Base-by-base conservation (phyloP, 2,888 invertebrate species). In the Acrobasis consociella region DNA sequence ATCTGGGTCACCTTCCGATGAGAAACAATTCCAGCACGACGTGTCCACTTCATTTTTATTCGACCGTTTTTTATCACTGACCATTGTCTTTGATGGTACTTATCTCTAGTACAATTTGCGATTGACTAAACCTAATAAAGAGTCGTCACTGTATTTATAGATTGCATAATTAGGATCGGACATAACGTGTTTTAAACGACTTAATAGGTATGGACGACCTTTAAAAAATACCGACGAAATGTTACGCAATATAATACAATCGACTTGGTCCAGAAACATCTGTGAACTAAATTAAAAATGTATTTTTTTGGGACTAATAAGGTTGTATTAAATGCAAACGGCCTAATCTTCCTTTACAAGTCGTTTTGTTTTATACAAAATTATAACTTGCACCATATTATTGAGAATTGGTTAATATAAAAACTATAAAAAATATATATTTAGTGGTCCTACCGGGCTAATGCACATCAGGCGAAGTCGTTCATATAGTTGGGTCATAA, bases 1-100 rank as follows among this genome's bases (percentile, higher is more conserved):
- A 52, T 77, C 71, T 51, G 67, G 67, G 46, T 82, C 78, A 42
- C 75, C 72, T 72, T 83, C 82, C 9, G 74, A 71, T 38, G 74
- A 73, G 61, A 90, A 82, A 78, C 91, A 91, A 75, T 89, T 89
- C 88, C 89, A 90, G 68, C 91, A 90, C 51, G 84, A 82, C 64
- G 82, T 73, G 62, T 86, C 86, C 55, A 65, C 75, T 49, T 76
- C 72, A 51, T 73, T 75, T 66, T 74, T 75, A 53, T 69, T 72
- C 62, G 64, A 70, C 58, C 69, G 76, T 52, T 71, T 72, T 61
- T 66, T 64, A 67, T 72, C 73, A 76, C 68, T 72, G 65, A 63
- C 70, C 72, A 67, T 66, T 64, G 13, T 67, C 5, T 9, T 61
- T 39, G 61, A 62, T 66, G 59, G 52, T 55, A 58, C 66, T 64